Percentiles rank a stretch among this genome's conserved stretches.
These are phyloP conservation scores for Temnothorax ravouxi DNA, from an alignment of 2,888 invertebrate species.

Conservation along the genomic window DNA sequence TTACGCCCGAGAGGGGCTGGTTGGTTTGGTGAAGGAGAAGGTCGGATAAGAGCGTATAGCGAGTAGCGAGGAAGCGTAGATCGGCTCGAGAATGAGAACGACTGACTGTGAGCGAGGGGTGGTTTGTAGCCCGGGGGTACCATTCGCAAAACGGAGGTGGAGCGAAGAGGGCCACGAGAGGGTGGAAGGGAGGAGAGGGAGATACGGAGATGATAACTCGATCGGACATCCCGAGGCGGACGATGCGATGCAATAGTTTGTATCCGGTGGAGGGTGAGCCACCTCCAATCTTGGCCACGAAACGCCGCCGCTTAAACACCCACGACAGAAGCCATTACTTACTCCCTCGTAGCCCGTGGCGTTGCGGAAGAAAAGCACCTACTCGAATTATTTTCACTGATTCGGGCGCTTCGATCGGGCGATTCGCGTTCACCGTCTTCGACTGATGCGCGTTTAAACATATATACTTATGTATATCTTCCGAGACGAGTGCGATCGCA, in stretches of 20 bases:
- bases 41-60: conserved; percentile 10
- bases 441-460: background rate
- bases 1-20: conserved; percentile 52
- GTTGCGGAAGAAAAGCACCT: conserved; percentile 67
- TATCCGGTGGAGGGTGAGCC: conserved; percentile 81
- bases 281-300: conserved; percentile 81
- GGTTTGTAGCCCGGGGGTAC: conserved; percentile 66
- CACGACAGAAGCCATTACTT: conserved; percentile 83
- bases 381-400: conserved; percentile 78
- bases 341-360: conserved; percentile 67
- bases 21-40: background rate
- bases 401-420: conserved; percentile 63
- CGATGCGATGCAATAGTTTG: conserved; percentile 82
- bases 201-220: conserved; percentile 78
- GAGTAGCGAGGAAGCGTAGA: background rate
- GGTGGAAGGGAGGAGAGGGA: conserved; percentile 57
- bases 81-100: conserved; percentile 66
- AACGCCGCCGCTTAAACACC: conserved; percentile 80
- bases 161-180: conserved; percentile 37
- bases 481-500: background rate
- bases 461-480: conserved; percentile 16
- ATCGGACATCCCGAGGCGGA: conserved; percentile 82
- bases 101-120: conserved; percentile 63
- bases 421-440: conserved; percentile 30
- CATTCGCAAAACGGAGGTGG: conserved; percentile 56